Conservation (phyloP, 2,797 vertebrate genomes). For the Tolypeutes matacus region DNA sequence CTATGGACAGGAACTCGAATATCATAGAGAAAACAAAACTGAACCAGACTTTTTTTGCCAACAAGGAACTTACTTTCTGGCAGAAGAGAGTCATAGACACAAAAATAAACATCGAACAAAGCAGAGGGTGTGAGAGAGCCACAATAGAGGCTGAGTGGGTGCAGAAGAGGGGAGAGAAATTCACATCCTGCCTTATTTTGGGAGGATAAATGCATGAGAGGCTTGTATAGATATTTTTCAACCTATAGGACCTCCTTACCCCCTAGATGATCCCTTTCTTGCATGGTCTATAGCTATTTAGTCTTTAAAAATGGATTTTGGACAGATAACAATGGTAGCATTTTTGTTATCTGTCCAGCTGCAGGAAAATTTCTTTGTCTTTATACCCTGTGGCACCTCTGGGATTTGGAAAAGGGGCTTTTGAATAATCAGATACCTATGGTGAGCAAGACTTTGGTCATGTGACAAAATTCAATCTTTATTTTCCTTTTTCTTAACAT, state of each 20-base stretch:
- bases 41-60: neutral
- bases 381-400: fast-evolving
- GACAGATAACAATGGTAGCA: fast-evolving
- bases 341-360: neutral
- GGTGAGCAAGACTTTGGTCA: neutral
- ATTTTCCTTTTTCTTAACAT: neutral
- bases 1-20: fast-evolving
- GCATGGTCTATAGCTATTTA: fast-evolving
- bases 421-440: neutral
- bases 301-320: neutral
- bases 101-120: fast-evolving
- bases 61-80: fast-evolving
- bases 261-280: neutral
- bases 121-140: fast-evolving
- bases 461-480: fast-evolving
- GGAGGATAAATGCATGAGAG: neutral
- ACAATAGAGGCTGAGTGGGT: neutral
- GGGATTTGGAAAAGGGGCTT: neutral
- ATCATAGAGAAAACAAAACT: fast-evolving
- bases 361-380: neutral
- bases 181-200: neutral
- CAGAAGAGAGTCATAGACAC: fast-evolving
- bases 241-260: neutral
- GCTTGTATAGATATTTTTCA: neutral
- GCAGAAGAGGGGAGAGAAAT: no score